A percentile compares a stretch with the other conserved stretches of the same genome.
phyloP scores from a whole-genome alignment of 2,888 invertebrate genomes.

The Eledone cirrhosa region DNA sequence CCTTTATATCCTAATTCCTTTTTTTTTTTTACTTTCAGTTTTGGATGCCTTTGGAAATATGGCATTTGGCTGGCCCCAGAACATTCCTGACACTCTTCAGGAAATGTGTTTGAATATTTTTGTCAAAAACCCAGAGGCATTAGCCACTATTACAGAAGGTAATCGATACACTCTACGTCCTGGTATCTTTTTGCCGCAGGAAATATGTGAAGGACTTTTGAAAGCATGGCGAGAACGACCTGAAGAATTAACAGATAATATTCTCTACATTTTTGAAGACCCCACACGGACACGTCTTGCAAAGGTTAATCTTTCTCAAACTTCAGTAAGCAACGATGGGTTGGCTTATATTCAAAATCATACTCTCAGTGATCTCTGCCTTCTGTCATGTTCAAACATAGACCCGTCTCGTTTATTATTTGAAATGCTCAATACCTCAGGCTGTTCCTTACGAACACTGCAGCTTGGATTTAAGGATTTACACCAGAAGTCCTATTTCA shows the following conservation, averaged over 20 bases:
- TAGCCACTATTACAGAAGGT: conserved; percentile 29
- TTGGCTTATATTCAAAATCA: conserved; percentile 78
- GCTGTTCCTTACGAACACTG: not conserved
- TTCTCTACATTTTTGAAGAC: conserved; percentile 41
- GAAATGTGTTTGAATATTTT: conserved; percentile 39
- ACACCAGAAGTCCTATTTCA: not conserved
- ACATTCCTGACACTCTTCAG: conserved; percentile 40
- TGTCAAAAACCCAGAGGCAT: conserved; percentile 35
- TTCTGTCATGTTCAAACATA: conserved; percentile 78
- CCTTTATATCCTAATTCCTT: not conserved
- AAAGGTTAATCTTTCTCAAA: conserved; percentile 43
- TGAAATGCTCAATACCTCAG: conserved; percentile 15
- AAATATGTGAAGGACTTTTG: conserved; percentile 41
- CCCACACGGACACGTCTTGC: conserved; percentile 39
- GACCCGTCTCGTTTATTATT: conserved; percentile 5
- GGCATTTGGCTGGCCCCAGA: conserved; percentile 39
- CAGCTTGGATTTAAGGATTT: conserved; percentile 12
- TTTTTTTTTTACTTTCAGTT: conserved; percentile 7
- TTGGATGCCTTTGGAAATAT: conserved; percentile 25
- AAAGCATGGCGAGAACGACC: conserved; percentile 24
- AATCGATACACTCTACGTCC: conserved; percentile 35
- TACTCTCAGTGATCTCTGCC: conserved; percentile 78
- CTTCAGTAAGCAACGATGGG: conserved; percentile 75
- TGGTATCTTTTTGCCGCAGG: conserved; percentile 38
- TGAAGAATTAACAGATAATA: conserved; percentile 31